These are phyloP conservation scores for Coelopa frigida DNA, from an alignment of 1,140 invertebrate genomes.

Conservation along the genomic window DNA sequence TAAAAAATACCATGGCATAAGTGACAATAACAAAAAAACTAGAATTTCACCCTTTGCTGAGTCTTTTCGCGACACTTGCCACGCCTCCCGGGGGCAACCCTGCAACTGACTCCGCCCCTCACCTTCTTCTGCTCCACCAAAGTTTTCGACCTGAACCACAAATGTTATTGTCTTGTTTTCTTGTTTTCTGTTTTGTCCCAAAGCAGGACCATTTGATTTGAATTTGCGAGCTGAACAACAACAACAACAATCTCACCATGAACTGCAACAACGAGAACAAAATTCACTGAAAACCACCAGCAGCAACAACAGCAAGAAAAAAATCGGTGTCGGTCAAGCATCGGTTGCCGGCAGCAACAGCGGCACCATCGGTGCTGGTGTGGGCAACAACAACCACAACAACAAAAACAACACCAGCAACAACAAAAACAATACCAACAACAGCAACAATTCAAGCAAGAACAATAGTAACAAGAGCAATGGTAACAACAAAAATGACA, in stretches of 20 bases:
- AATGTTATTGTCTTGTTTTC: too few relatives aligned
- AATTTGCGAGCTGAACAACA: not conserved
- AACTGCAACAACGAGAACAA: not conserved
- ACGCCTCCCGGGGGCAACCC: too few relatives aligned
- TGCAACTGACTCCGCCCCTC: too few relatives aligned
- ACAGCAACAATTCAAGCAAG: not conserved
- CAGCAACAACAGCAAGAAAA: too few relatives aligned
- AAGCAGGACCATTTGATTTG: too few relatives aligned
- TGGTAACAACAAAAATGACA: constrained; percentile 9
- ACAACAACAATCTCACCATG: not conserved
- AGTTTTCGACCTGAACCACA: too few relatives aligned
- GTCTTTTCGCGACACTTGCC: too few relatives aligned
- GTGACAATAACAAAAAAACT: too few relatives aligned
- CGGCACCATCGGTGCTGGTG: not conserved
- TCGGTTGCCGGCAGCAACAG: constrained; percentile 5
- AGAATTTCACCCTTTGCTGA: too few relatives aligned
- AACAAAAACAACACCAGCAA: not conserved
- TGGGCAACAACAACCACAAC: not conserved
- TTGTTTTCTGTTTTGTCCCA: too few relatives aligned
- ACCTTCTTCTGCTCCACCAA: too few relatives aligned
- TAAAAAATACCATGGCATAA: too few relatives aligned
- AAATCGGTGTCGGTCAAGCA: constrained; percentile 5
- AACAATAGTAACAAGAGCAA: constrained; percentile 13
- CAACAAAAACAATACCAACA: not conserved
- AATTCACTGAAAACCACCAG: not conserved